Base-by-base conservation (phyloP, 2,888 invertebrate genomes). In the Theodoxus fluviatilis region DNA sequence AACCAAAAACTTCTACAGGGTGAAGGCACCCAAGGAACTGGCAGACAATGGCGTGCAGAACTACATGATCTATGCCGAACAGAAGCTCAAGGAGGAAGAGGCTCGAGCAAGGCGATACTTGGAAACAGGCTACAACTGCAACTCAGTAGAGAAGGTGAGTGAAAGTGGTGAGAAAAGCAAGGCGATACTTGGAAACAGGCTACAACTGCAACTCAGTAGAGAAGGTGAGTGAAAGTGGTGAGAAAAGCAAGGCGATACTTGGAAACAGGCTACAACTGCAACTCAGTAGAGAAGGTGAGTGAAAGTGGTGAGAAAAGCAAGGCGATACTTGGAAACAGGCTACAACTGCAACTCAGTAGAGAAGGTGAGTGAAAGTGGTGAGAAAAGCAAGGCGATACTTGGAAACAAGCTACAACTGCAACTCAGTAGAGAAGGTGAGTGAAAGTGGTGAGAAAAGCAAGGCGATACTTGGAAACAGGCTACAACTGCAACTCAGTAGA, bases 31-130 rank as follows among this genome's bases (percentile, higher is more conserved):
- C 57, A 94, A 96, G 84, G 94, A 96, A 85, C 90, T 98, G 73
- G 91, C 92, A 75, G 90, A 91, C 18, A 94, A 97, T 88, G 99
- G 99, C 63, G 98, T 99, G 0, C 94, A 96, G 84, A 93, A 93
- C 72, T 99, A 98, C 86, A 98, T 99, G 97, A 91, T 91, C 77
- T 99, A 97, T 88, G 98, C 98, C 6, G 98, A 98, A 86, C 90
- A 92, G 67, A 96, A 98, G 85, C 89, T 99, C 64, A 92, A 94
- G 55, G 99, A 99, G 86, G 99, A 99, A 86, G 97, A 98, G 88
- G 91, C 93, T 18, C 89, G 99, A 63, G 98, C 97, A 3, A 92
- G 93, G 82, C 92, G 95, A 75, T 98, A 98, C 86, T 89, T 98
- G 74, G 97, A 98, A 86, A 94, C 95, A 0, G 93, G 94, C 75